Evolutionary conservation across 2,797 vertebrate genomes (phyloP).

Genomic region (Hipposideros larvatus): DNA sequence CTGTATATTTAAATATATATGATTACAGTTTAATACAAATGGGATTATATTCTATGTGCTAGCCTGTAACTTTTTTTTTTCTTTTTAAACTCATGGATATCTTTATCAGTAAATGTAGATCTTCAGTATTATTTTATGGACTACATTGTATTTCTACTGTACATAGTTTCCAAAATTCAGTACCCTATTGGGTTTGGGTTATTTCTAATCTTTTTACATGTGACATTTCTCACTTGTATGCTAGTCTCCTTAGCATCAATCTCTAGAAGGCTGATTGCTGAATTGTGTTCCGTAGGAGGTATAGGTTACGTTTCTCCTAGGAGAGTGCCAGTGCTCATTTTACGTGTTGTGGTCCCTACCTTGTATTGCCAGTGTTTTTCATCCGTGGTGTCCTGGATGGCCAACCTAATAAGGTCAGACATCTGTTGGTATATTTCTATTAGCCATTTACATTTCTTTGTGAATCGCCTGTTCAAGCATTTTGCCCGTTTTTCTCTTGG

Average conservation of each 20-base stretch:
- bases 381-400: background rate
- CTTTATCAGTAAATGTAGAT: background rate
- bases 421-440: background rate
- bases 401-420: background rate
- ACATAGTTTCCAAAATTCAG: background rate
- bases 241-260: background rate
- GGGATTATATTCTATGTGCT: constrained; percentile 31
- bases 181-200: background rate
- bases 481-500: background rate
- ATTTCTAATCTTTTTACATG: background rate
- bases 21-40: constrained; percentile 61
- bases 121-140: constrained; percentile 17
- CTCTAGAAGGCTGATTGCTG: background rate
- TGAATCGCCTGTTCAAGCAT: background rate
- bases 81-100: background rate
- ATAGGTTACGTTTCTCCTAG: accelerated
- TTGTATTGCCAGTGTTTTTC: background rate
- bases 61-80: background rate
- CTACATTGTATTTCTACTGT: background rate
- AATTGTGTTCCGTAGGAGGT: too few relatives aligned
- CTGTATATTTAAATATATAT: constrained; percentile 58
- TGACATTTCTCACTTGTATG: background rate
- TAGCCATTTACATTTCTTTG: background rate
- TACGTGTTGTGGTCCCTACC: background rate
- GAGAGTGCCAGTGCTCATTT: background rate